These are phyloP conservation scores for Phallusia fumigata DNA, from an alignment of 23 tunicate species.

Conservation along the genomic window DNA sequence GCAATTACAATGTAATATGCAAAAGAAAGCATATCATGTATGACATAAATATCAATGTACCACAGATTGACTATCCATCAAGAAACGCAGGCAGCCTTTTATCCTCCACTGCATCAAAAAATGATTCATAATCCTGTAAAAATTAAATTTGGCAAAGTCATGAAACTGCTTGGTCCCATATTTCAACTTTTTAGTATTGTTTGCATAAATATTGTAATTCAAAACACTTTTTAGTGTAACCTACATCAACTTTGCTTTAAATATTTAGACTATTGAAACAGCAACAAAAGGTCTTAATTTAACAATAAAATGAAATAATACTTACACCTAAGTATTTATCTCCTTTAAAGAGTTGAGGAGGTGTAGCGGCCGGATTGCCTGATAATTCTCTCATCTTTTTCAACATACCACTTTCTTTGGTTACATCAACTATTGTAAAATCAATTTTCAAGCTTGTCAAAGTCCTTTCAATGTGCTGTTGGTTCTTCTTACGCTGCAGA, in stretches of 20 bases:
- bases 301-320: background rate
- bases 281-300: no score
- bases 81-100: background rate
- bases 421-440: background rate
- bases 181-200: no score
- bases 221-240: no score
- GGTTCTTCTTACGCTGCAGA: background rate
- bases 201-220: no score
- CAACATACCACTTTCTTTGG: background rate
- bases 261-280: no score
- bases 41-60: background rate
- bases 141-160: background rate
- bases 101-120: background rate
- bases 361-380: background rate
- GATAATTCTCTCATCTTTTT: background rate
- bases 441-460: background rate
- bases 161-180: no score
- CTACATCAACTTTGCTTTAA: no score
- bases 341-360: background rate
- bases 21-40: background rate
- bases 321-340: slow-evolving; percentile 4
- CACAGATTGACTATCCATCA: background rate
- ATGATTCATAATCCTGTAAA: background rate
- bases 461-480: background rate
- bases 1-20: background rate